These are phyloP conservation scores for Diplolepis rosae DNA, from an alignment of 2,888 invertebrate species.

Conservation along the genomic window DNA sequence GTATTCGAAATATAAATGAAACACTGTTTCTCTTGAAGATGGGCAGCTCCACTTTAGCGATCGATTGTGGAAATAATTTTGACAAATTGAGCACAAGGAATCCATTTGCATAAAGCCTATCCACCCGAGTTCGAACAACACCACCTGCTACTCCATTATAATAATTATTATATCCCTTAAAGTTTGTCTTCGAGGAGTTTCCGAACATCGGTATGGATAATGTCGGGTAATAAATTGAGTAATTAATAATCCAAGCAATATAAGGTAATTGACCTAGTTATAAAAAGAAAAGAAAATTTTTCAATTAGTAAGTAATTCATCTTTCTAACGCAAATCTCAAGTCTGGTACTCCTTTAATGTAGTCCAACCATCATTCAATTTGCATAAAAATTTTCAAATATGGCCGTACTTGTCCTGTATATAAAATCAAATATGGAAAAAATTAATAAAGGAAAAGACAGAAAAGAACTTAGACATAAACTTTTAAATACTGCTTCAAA, in stretches of 20 bases:
- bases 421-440: too few relatives aligned
- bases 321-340: neutral
- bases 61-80: conserved; percentile 54
- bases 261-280: neutral
- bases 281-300: too few relatives aligned
- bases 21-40: neutral
- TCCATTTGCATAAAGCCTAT: conserved; percentile 67
- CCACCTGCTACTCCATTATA: conserved; percentile 70
- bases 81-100: conserved; percentile 63
- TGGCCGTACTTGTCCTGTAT: too few relatives aligned
- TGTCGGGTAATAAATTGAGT: neutral
- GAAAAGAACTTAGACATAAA: too few relatives aligned
- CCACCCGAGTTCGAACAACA: conserved; percentile 53
- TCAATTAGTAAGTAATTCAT: neutral
- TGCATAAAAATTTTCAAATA: too few relatives aligned
- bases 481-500: too few relatives aligned
- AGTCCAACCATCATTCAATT: too few relatives aligned
- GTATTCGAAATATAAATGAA: too few relatives aligned
- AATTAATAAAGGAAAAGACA: too few relatives aligned
- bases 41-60: conserved; percentile 53
- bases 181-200: neutral
- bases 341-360: neutral
- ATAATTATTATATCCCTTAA: conserved; percentile 65
- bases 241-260: neutral
- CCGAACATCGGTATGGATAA: neutral